Evolutionary conservation across 2,888 invertebrate species (phyloP).

Genomic region (Bugulina stolonifera): DNA sequence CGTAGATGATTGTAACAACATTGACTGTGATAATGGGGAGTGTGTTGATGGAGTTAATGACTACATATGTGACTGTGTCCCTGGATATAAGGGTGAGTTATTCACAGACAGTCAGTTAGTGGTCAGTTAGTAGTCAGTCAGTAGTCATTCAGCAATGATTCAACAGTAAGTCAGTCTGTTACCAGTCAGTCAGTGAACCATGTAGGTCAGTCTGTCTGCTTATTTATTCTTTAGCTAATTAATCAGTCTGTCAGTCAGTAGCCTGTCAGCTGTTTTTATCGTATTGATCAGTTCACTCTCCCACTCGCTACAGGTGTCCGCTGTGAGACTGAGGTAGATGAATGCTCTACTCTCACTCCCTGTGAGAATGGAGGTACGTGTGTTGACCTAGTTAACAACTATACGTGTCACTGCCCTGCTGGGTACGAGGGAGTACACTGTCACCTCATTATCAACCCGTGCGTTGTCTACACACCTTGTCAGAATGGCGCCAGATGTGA

Average conservation of each 20-base stretch:
- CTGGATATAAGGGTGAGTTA: not conserved
- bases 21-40: not conserved
- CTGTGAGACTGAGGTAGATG: conserved; percentile 55
- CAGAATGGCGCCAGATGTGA: conserved; percentile 18
- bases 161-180: too few species aligned
- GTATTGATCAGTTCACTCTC: too few species aligned
- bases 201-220: too few species aligned
- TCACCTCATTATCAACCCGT: conserved; percentile 44
- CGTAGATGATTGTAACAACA: conserved; percentile 1
- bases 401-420: conserved; percentile 27
- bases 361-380: conserved; percentile 29
- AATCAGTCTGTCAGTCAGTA: too few species aligned
- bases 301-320: too few species aligned
- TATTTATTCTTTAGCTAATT: too few species aligned
- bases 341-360: conserved; percentile 29
- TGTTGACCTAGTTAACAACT: conserved; percentile 27
- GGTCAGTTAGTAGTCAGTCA: too few species aligned
- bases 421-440: conserved; percentile 64
- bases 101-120: too few species aligned
- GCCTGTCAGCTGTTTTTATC: too few species aligned
- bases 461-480: not conserved
- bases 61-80: not conserved
- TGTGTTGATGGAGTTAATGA: not conserved
- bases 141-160: too few species aligned
- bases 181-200: too few species aligned